Evolutionary conservation across 2,888 invertebrate genomes (phyloP).

Genomic region (Rhodophaea formosa): DNA sequence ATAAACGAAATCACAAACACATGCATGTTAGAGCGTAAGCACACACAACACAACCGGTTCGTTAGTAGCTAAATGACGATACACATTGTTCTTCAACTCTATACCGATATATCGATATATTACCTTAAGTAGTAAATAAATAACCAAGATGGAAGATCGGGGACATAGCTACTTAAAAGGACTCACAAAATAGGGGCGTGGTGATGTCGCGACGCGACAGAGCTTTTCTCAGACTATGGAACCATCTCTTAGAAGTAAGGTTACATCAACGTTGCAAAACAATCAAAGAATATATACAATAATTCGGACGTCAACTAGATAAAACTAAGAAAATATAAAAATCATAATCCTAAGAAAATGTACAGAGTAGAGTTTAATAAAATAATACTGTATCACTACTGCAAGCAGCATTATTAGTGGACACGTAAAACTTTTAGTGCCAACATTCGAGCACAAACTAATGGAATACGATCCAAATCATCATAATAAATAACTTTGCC

Average conservation of each 20-base stretch:
- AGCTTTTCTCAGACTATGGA: background rate
- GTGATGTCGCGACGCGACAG: background rate
- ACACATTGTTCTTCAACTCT: conserved; percentile 73
- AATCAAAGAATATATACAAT: conserved; percentile 28
- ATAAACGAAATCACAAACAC: conserved; percentile 70
- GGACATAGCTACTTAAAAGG: conserved; percentile 39
- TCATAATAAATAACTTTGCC: background rate
- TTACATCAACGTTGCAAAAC: conserved; percentile 3
- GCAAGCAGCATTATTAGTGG: conserved; percentile 65
- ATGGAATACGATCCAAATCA: conserved; percentile 23
- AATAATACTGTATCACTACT: conserved; percentile 79
- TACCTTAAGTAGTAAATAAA: conserved; percentile 71
- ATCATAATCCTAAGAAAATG: conserved; percentile 68
- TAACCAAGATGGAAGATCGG: conserved; percentile 73
- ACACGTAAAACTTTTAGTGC: conserved; percentile 39
- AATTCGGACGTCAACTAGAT: conserved; percentile 57
- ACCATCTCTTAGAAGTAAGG: background rate
- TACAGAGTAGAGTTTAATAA: conserved; percentile 72
- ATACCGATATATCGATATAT: conserved; percentile 58
- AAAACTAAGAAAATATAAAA: conserved; percentile 61
- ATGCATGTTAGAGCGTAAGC: conserved; percentile 78
- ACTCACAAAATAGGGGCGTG: background rate
- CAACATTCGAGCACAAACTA: conserved; percentile 22
- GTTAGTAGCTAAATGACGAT: conserved; percentile 74
- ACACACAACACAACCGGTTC: conserved; percentile 79